Percentiles rank a stretch among this genome's conserved stretches.
These are phyloP conservation scores for Aleiodes alternator DNA, from an alignment of 2,888 invertebrate genomes.

Conservation along the genomic window DNA sequence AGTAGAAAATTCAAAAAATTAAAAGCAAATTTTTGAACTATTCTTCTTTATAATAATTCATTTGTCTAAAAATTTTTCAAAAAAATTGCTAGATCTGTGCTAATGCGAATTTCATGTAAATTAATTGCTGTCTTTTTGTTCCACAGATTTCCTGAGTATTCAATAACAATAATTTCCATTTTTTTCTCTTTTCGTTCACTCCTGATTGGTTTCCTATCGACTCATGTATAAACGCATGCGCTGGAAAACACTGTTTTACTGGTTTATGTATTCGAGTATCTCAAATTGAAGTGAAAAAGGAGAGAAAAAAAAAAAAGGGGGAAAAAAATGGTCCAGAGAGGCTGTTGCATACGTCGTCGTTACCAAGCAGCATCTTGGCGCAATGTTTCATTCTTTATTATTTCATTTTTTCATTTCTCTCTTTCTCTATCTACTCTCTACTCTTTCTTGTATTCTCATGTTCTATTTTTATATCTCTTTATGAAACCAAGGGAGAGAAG, in stretches of 20 bases:
- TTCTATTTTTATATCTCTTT: too few relatives aligned
- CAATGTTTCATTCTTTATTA: conserved; percentile 1
- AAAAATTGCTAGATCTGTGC: too few relatives aligned
- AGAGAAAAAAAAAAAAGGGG: too few relatives aligned
- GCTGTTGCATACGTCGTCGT: conserved; percentile 18
- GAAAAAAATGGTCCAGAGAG: background rate
- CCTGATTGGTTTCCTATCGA: conserved; percentile 33
- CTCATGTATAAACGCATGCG: conserved; percentile 17
- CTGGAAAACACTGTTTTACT: conserved; percentile 21
- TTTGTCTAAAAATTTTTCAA: too few relatives aligned
- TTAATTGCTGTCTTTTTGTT: background rate
- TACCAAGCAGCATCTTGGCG: background rate
- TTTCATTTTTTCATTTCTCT: background rate
- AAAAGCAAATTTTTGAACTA: too few relatives aligned
- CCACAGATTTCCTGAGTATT: background rate
- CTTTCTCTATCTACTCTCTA: background rate
- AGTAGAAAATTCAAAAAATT: too few relatives aligned
- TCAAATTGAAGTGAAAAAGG: conserved; percentile 6
- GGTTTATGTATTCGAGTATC: conserved; percentile 5
- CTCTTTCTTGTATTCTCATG: too few relatives aligned
- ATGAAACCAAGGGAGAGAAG: too few relatives aligned
- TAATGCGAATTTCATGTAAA: too few relatives aligned
- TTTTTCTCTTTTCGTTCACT: background rate
- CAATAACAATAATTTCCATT: conserved; percentile 20
- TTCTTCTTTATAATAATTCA: too few relatives aligned